Conservation (phyloP, 2,113 vertebrate genomes). For the Nothoprocta perdicaria region DNA sequence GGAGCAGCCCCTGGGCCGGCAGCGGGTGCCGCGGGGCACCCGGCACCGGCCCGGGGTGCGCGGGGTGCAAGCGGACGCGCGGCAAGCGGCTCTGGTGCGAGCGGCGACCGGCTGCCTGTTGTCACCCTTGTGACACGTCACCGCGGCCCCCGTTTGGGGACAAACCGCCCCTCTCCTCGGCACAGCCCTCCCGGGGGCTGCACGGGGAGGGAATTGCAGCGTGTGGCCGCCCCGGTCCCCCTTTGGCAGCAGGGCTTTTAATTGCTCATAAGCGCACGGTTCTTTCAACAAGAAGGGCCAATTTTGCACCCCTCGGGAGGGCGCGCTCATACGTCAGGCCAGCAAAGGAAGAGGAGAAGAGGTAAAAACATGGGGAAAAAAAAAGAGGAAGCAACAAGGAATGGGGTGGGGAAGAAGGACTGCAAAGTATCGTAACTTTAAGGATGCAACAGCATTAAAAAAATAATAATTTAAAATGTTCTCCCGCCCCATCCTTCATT, state of each 20-base stretch:
- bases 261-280: neutral
- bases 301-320: neutral
- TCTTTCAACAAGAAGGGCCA: neutral
- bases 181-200: neutral
- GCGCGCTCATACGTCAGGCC: conserved; percentile 16
- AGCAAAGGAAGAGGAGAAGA: conserved; percentile 67
- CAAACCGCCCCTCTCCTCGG: neutral
- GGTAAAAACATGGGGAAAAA: neutral
- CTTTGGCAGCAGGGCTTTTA: conserved; percentile 13
- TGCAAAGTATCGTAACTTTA: neutral
- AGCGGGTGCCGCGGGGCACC: rapidly evolving
- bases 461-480: neutral
- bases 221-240: neutral
- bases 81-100: no score
- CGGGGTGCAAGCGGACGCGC: no score
- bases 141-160: neutral
- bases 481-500: conserved; percentile 57
- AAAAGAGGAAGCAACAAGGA: conserved; percentile 30
- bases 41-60: no score
- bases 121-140: neutral
- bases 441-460: conserved; percentile 36
- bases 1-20: neutral
- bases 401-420: neutral
- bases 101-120: neutral
- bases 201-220: neutral